phyloP scores from a whole-genome alignment of 2,113 vertebrate genomes.

The Paratilapia polleni region DNA sequence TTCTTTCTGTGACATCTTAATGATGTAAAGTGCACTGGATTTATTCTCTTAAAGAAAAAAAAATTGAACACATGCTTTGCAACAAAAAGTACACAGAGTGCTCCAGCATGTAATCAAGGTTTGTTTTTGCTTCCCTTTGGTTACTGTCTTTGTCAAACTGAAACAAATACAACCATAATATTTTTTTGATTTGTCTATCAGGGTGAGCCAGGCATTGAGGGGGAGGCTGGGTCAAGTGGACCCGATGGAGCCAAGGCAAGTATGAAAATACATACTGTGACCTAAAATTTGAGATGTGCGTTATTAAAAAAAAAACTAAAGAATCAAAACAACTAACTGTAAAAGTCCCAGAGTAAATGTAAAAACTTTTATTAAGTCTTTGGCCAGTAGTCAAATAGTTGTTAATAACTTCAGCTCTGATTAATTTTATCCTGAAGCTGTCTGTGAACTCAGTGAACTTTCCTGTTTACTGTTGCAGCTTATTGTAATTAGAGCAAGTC shows the following conservation, averaged over 20 bases:
- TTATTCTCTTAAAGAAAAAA: not conserved
- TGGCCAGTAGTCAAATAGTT: not conserved
- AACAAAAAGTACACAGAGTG: not conserved
- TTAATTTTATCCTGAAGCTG: not conserved
- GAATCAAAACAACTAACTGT: not conserved
- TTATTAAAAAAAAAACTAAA: not conserved
- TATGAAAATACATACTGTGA: not conserved
- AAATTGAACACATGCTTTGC: not conserved
- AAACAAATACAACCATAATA: not conserved
- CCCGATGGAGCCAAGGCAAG: slow-evolving; percentile 89
- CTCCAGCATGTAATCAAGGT: not conserved
- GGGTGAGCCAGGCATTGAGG: slow-evolving; percentile 92
- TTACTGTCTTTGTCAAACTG: not conserved
- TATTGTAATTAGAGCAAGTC: slow-evolving; percentile 17
- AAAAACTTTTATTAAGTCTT: not conserved
- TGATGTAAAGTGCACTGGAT: not conserved
- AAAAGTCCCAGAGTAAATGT: not conserved
- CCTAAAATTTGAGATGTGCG: not conserved
- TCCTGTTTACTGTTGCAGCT: slow-evolving; percentile 6
- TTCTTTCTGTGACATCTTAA: not conserved
- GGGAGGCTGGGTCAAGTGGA: slow-evolving; percentile 85
- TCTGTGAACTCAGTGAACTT: slow-evolving; percentile 13
- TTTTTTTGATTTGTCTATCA: slow-evolving; percentile 59
- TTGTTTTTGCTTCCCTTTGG: slow-evolving; percentile 7
- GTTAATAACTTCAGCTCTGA: not conserved